Evolutionary conservation across 2,113 vertebrate genomes (phyloP).

Genomic region (Tenrec ecaudatus): DNA sequence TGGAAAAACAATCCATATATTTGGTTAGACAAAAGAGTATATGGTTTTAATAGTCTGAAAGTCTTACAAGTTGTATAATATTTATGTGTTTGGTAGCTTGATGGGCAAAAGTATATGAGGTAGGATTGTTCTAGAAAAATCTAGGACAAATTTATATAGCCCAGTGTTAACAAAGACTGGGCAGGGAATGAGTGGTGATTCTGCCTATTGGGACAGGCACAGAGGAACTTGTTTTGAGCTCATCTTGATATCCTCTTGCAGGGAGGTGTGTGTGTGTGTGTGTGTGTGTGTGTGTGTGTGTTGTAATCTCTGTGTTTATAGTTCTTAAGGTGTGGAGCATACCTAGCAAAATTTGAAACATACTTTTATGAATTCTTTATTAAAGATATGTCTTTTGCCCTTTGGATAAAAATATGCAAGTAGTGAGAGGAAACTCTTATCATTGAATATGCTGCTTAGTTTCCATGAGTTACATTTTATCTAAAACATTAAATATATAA

Average conservation of each 20-base stretch:
- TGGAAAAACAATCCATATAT: not conserved
- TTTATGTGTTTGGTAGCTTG: not conserved
- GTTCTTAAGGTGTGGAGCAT: conserved; percentile 39
- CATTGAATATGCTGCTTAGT: conserved; percentile 45
- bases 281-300: no score
- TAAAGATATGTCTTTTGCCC: conserved; percentile 18
- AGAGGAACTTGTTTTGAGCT: not conserved
- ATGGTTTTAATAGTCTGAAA: no score
- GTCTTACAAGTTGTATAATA: no score
- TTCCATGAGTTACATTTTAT: conserved; percentile 36
- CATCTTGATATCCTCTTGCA: not conserved
- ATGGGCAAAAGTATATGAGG: not conserved
- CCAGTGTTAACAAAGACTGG: not conserved
- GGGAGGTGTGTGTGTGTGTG: not conserved
- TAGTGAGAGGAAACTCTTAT: not conserved
- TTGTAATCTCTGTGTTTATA: conserved; percentile 21
- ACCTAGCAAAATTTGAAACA: not conserved
- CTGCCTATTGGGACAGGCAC: not conserved
- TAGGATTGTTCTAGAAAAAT: not conserved
- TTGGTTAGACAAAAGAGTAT: conserved; percentile 12
- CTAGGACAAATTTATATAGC: not conserved
- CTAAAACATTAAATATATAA: conserved; percentile 37
- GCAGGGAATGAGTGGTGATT: not conserved
- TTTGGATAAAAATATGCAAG: not conserved
- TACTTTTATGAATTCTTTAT: not conserved